These are phyloP conservation scores for Cololabis saira DNA, from an alignment of 2,113 vertebrate species.

Conservation along the genomic window DNA sequence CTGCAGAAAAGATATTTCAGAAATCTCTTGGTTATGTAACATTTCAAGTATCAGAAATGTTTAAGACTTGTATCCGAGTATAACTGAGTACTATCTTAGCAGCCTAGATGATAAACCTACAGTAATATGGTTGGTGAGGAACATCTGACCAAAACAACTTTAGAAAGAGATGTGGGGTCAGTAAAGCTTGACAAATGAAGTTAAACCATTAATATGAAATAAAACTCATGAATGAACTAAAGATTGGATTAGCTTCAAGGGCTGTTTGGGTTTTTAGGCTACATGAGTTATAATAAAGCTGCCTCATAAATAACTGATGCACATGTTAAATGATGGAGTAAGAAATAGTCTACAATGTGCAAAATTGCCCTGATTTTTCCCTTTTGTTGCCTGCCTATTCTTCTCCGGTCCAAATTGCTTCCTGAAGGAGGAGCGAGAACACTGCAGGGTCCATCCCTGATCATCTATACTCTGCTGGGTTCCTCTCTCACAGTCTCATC, in stretches of 20 bases:
- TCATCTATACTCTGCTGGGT: constrained; percentile 32
- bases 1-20: too few relatives aligned
- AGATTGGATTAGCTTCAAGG: neutral
- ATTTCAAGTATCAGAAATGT: too few relatives aligned
- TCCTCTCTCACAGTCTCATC: constrained; percentile 35
- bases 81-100: too few relatives aligned
- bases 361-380: constrained; percentile 46
- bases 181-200: neutral
- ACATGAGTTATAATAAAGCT: neutral
- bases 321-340: constrained; percentile 57
- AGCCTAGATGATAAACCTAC: too few relatives aligned
- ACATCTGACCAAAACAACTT: neutral
- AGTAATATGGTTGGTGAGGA: too few relatives aligned
- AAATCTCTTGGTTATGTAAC: too few relatives aligned
- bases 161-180: neutral
- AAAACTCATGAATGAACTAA: constrained; percentile 2
- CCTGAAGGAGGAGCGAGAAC: constrained; percentile 31
- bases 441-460: constrained; percentile 19
- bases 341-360: constrained; percentile 30
- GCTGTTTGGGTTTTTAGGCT: constrained; percentile 10
- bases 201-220: neutral
- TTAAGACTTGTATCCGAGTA: too few relatives aligned
- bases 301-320: constrained; percentile 51
- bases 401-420: constrained; percentile 51
- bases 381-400: constrained; percentile 24